Conservation (phyloP, 2,797 vertebrate genomes). For the Rousettus madagascariensis region DNA sequence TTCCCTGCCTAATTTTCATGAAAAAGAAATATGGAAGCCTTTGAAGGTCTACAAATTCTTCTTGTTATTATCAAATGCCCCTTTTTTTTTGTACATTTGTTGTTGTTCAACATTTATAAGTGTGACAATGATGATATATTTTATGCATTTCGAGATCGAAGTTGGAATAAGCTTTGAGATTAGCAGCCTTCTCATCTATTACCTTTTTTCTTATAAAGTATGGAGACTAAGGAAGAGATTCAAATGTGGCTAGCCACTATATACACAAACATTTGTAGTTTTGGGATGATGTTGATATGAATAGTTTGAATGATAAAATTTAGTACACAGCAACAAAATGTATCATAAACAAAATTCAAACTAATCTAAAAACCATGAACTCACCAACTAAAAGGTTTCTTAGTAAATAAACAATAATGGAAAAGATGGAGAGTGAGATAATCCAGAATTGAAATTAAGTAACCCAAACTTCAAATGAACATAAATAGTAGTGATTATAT, state of each 20-base stretch:
- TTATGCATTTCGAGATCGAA: neutral
- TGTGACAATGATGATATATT: neutral
- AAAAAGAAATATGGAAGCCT: neutral
- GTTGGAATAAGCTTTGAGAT: neutral
- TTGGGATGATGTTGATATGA: neutral
- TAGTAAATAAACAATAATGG: neutral
- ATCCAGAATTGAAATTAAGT: neutral
- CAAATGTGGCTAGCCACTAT: neutral
- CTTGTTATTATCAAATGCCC: neutral
- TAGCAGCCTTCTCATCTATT: neutral
- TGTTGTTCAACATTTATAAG: neutral
- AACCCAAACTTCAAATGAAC: neutral
- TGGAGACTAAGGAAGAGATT: neutral
- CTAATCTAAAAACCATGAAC: neutral
- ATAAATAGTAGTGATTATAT: neutral
- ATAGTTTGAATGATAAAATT: slow-evolving; percentile 9
- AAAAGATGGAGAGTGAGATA: neutral
- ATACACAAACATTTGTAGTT: neutral
- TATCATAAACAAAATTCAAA: slow-evolving; percentile 34
- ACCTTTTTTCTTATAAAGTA: neutral
- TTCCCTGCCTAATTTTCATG: neutral
- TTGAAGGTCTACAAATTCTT: neutral
- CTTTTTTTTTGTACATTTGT: neutral
- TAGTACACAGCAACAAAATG: neutral
- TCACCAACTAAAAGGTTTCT: neutral